Evolutionary conservation across 2,888 invertebrate species (phyloP).

Genomic region (Phortica magna): DNA sequence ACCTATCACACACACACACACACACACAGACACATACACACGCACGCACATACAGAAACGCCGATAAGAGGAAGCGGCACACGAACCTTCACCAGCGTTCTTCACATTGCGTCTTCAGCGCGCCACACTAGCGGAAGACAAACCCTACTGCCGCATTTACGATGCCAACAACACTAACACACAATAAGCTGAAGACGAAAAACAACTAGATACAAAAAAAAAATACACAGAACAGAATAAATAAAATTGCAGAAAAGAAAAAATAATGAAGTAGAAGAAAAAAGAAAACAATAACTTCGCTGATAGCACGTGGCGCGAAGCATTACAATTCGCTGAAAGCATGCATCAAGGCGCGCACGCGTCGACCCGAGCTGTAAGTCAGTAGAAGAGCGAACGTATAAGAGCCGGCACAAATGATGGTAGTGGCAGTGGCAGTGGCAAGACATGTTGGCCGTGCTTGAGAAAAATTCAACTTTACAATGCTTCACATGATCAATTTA

Average conservation of each 20-base stretch:
- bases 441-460: neutral
- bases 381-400: slow-evolving; percentile 7
- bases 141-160: slow-evolving; percentile 9
- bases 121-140: neutral
- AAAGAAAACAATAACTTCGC: slow-evolving; percentile 11
- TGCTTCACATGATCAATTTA: no score
- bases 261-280: slow-evolving; percentile 16
- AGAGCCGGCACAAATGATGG: slow-evolving; percentile 11
- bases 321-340: slow-evolving; percentile 68
- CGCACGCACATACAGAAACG: slow-evolving; percentile 33
- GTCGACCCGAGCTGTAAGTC: slow-evolving; percentile 54
- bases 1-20: slow-evolving; percentile 38
- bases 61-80: slow-evolving; percentile 18
- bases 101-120: neutral
- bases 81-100: neutral
- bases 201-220: slow-evolving; percentile 35
- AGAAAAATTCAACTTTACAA: neutral
- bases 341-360: slow-evolving; percentile 52
- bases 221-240: slow-evolving; percentile 15
- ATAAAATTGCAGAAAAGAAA: slow-evolving; percentile 4
- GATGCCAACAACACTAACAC: neutral
- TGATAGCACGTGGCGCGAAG: slow-evolving; percentile 56
- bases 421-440: neutral
- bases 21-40: slow-evolving; percentile 32
- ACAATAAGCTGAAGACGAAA: slow-evolving; percentile 11